Percentiles rank a stretch among this genome's conserved stretches.
Conservation (phyloP, 2,888 invertebrate genomes). For the Barypeithes pellucidus region DNA sequence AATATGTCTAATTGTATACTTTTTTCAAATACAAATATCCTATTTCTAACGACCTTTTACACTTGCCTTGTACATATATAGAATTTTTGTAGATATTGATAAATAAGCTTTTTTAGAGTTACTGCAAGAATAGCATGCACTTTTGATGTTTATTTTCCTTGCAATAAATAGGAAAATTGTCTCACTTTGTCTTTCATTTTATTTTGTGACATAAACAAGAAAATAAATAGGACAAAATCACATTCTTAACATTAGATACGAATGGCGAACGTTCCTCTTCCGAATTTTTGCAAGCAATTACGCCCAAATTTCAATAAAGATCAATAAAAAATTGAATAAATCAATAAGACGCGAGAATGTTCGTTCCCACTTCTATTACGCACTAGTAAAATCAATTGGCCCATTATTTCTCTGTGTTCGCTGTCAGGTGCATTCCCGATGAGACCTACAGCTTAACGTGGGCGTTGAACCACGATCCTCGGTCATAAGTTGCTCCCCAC, state of each 20-base stretch:
- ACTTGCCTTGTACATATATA: conserved; percentile 39
- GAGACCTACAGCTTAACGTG: too few species aligned
- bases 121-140: background rate
- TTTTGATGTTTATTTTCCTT: conserved; percentile 29
- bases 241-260: background rate
- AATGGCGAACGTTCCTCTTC: background rate
- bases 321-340: too few species aligned
- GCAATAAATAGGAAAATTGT: conserved; percentile 23
- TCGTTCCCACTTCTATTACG: too few species aligned
- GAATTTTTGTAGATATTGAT: conserved; percentile 20
- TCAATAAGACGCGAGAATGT: too few species aligned
- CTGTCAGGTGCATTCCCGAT: too few species aligned
- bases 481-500: too few species aligned
- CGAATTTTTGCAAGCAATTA: too few species aligned
- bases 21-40: conserved; percentile 12
- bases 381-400: too few species aligned
- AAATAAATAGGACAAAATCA: background rate
- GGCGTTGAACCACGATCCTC: too few species aligned
- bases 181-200: conserved; percentile 44
- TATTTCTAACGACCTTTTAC: conserved; percentile 14
- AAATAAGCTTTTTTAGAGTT: conserved; percentile 26
- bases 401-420: too few species aligned
- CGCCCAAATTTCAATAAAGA: too few species aligned
- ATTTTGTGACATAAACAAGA: conserved; percentile 3
- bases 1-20: too few species aligned